Evolutionary conservation across 1,140 invertebrate species (phyloP), one percentile per base, ranked within the genome.

Genomic region (Drosophila insularis): DNA sequence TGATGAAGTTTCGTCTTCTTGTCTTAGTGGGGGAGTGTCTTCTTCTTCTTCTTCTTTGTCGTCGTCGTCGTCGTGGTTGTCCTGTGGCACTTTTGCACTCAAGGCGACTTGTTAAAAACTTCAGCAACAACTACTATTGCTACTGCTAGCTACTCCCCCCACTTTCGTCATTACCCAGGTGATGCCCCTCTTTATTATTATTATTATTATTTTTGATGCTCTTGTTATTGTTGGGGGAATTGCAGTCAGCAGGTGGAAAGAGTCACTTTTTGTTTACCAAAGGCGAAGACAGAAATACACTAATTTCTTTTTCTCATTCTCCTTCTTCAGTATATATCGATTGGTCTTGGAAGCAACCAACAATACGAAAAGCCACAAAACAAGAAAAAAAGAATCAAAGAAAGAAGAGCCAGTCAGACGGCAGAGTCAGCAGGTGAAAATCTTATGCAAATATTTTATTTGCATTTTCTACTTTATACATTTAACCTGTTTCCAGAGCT

Each of bases 401-500:
- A 1, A 13, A 37, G 8, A 35, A 35, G 32, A 35, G 55, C 63
- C 62, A 72, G 69, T 58, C 67, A 56, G 35, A 27, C 5, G 53
- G 37, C 21, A 64, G 5, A 35, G 39, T 60, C 54, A 69, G 66
- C 54, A 71, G 74, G 63, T 40, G 63, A 81, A 78, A 74, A 77
- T 71, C 72, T 71, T 87, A 87, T 89, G 84, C 84, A 89, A 89
- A 82, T 89, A 87, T 77, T 86, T 79, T 76, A 73, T 89, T 89
- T 80, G 82, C 80, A 89, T 87, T 87, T 86, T 89, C 81, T 69
- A 81, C 55, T 35, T 80, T 86, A 89, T 74, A 82, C 82, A 89
- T 86, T 86, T 87, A 86, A 87, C 75, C 82, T 86, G 71, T 74
- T 78, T 75, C 81, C 27, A 27, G 63, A 77, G 71, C 71, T 46